phyloP scores from a whole-genome alignment of 2,113 vertebrate genomes.

The Protobothrops mucrosquamatus region DNA sequence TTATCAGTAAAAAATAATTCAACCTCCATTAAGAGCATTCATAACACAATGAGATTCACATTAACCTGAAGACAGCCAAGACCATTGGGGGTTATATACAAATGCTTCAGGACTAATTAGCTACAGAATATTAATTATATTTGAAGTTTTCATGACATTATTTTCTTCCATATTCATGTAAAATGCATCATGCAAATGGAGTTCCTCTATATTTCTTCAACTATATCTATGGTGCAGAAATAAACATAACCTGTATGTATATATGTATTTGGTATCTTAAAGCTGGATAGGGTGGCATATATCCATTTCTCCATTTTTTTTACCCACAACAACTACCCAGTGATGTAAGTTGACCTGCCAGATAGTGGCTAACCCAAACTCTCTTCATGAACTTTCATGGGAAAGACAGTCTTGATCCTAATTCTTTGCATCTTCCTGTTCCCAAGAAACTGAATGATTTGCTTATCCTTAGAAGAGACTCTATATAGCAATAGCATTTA shows the following conservation, averaged over 20 bases:
- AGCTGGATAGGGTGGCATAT: neutral
- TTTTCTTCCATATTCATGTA: neutral
- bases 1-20: neutral
- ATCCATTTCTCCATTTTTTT: neutral
- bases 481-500: neutral
- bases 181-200: neutral
- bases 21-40: neutral
- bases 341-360: neutral
- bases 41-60: neutral
- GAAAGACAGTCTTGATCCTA: neutral
- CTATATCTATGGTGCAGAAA: neutral
- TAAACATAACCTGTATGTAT: neutral
- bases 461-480: neutral
- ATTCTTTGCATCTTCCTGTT: neutral
- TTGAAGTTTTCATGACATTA: neutral
- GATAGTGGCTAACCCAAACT: neutral
- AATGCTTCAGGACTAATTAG: neutral
- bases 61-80: neutral
- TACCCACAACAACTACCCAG: neutral
- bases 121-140: neutral
- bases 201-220: neutral
- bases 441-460: neutral
- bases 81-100: neutral
- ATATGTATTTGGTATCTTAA: neutral
- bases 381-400: neutral